Percentiles rank a stretch among this genome's conserved stretches.
Conservation (phyloP, 35 echinoderm and acorn worm species). For the Holothuria glaberrima region DNA sequence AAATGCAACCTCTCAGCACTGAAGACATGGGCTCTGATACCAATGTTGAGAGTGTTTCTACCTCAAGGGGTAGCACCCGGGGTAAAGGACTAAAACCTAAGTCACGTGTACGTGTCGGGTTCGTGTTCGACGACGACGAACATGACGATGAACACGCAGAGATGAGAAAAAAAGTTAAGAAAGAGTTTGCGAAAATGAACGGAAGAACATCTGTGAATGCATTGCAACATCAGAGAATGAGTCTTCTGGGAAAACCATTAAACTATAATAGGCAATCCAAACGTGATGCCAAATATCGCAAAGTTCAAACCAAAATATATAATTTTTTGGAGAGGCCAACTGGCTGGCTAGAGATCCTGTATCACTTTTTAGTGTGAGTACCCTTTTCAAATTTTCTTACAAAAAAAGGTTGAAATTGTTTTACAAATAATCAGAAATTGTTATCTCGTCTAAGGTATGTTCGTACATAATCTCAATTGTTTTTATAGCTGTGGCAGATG, state of each 20-base stretch:
- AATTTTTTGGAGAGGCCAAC: conserved; percentile 98
- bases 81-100: conserved; percentile 23
- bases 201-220: conserved; percentile 67
- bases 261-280: conserved; percentile 83
- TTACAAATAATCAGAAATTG: too few relatives aligned
- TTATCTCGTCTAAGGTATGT: too few relatives aligned
- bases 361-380: conserved; percentile 99
- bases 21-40: conserved; percentile 72
- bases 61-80: conserved; percentile 36
- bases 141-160: conserved; percentile 85
- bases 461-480: too few relatives aligned
- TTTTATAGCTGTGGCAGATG: too few relatives aligned
- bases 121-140: conserved; percentile 77
- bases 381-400: not conserved
- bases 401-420: too few relatives aligned
- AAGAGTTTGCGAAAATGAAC: conserved; percentile 97
- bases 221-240: conserved; percentile 91
- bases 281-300: conserved; percentile 93
- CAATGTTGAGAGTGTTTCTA: conserved; percentile 52
- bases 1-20: conserved; percentile 89
- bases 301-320: conserved; percentile 97
- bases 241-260: conserved; percentile 94
- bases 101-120: conserved; percentile 77
- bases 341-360: conserved; percentile 83
- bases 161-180: conserved; percentile 92